phyloP scores from a whole-genome alignment of 2,113 vertebrate species.

The Otus sunia region DNA sequence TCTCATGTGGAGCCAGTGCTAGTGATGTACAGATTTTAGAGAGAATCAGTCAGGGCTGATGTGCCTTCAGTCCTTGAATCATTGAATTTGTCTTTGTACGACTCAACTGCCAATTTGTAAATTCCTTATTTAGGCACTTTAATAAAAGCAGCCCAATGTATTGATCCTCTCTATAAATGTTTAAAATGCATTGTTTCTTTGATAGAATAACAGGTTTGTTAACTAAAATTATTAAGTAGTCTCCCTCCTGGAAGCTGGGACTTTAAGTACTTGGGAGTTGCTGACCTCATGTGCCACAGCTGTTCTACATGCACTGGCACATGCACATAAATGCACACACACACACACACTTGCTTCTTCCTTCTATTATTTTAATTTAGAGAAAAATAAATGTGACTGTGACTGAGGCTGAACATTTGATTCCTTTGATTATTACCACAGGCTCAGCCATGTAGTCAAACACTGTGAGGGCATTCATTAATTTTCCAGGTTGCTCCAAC shows the following conservation, averaged over 20 bases:
- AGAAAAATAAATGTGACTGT: neutral
- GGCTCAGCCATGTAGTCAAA: neutral
- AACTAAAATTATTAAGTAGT: neutral
- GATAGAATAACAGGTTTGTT: neutral
- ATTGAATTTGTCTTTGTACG: neutral
- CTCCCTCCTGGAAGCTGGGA: neutral
- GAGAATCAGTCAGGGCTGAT: neutral
- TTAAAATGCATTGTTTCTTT: neutral
- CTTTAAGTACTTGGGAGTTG: neutral
- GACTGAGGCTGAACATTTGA: neutral
- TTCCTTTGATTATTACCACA: conserved; percentile 5
- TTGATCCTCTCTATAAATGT: neutral
- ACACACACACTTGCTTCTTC: neutral
- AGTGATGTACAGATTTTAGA: neutral
- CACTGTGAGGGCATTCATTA: neutral
- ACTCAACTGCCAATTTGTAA: neutral
- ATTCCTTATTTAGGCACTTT: neutral
- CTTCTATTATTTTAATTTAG: neutral
- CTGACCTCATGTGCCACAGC: neutral
- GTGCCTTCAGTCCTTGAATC: neutral
- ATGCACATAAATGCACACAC: neutral
- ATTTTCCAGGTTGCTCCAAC: neutral
- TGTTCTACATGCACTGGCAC: neutral
- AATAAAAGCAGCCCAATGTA: neutral
- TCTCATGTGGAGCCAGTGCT: neutral